Base-by-base conservation (phyloP, 2,888 invertebrate genomes). In the Lithophane ornitopus region DNA sequence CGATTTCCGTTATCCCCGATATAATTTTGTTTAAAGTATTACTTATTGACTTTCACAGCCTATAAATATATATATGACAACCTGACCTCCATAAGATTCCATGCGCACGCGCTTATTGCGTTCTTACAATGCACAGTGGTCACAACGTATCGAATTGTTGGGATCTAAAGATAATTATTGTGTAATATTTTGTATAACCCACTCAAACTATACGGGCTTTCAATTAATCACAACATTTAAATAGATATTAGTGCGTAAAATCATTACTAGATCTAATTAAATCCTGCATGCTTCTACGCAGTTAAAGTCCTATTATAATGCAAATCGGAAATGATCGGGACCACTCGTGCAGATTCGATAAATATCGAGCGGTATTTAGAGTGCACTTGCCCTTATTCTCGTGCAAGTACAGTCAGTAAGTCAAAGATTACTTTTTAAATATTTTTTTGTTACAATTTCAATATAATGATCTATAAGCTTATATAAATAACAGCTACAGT, bases 331-430 rank as follows among this genome's bases (percentile, higher is more conserved):
- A 58, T 46, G 34, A 46, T 72, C 72, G 56, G 56, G 19, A 46
- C 16, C 6, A 26, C 26, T 75, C 56, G 65, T 46, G 54, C 22
- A 54, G 11, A 16, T 46, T 56, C 46, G n/a, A 44, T 77, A 77
- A 62, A 65, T 44, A 56, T 76, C 7, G 39, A 26, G 12, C 22
- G 22, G 34, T 65, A 28, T 66, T 77, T 28, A 28, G 26, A 65
- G 77, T n/a, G 28, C 46, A 75, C 39, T 65, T 76, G 46, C 4
- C 46, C 52, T 52, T 62, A 74, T 46, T 54, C 44, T 74, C 26
- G 34, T 74, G 16, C 19, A 46, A 46, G 22, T n/a, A 58, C 56
- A 34, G 69, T 34, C 46, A n/a, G 46, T n/a, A 19, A 44, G 14
- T 16, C 8, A 0, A 34, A 49, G 9, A 9, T 14, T 41, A 16